Conservation (phyloP, 1,140 invertebrate genomes). For the Drosophila aff. region DNA sequence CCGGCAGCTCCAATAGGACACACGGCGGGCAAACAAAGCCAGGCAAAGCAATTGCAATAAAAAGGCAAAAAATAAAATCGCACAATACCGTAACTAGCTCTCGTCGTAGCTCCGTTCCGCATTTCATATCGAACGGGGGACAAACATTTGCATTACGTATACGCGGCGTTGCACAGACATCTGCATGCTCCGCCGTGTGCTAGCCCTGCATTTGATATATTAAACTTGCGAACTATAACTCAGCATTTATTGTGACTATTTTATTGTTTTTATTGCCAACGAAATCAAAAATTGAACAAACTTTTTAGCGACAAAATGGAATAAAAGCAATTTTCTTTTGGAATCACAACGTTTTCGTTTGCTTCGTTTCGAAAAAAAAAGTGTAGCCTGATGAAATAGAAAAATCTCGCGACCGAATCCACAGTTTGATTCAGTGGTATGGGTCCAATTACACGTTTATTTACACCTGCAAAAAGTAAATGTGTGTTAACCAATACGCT, state of each 20-base stretch:
- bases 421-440: neutral
- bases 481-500: conserved; percentile 28
- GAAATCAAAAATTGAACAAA: conserved; percentile 63
- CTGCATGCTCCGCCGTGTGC: conserved; percentile 27
- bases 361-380: conserved; percentile 2
- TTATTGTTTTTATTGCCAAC: conserved; percentile 66
- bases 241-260: conserved; percentile 70
- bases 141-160: conserved; percentile 66
- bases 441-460: conserved; percentile 6
- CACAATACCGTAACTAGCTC: conserved; percentile 56
- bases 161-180: conserved; percentile 42
- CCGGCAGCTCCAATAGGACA: conserved; percentile 44
- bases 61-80: conserved; percentile 54
- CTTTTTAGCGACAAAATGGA: conserved; percentile 54
- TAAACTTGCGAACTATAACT: conserved; percentile 70
- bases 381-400: neutral
- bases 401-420: conserved; percentile 2
- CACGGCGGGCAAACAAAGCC: conserved; percentile 35
- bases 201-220: conserved; percentile 68
- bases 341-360: conserved; percentile 45
- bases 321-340: conserved; percentile 54
- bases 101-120: conserved; percentile 14
- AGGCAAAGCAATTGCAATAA: conserved; percentile 46
- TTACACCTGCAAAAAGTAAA: conserved; percentile 23
- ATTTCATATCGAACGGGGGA: conserved; percentile 9